A percentile compares a stretch with the other conserved stretches of the same genome.
Evolutionary conservation across 2,113 vertebrate species (phyloP).

Genomic region (Podocnemis expansa): DNA sequence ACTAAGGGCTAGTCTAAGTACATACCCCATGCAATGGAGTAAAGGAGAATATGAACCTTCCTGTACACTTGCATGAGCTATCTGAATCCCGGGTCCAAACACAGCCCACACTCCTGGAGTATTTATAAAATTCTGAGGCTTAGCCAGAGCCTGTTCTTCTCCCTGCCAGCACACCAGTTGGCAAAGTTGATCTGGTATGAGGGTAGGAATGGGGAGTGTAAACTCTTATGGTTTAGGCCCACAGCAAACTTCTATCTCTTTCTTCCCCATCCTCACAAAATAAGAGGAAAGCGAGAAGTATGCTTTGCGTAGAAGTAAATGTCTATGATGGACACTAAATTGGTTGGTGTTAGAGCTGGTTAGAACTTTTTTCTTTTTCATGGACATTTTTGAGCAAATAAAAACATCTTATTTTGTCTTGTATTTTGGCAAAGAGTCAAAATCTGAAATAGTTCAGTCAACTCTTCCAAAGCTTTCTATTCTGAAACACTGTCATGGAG

Average conservation of each 20-base stretch:
- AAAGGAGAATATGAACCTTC: neutral
- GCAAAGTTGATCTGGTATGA: neutral
- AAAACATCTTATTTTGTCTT: neutral
- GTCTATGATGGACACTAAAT: neutral
- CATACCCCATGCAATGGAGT: fast-evolving
- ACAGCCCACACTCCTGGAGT: fast-evolving
- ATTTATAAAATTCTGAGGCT: neutral
- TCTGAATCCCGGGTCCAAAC: fast-evolving
- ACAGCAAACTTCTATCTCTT: neutral
- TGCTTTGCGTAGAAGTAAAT: neutral
- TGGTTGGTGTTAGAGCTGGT: neutral
- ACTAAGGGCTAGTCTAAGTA: neutral
- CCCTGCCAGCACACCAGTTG: neutral
- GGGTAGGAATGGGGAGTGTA: fast-evolving
- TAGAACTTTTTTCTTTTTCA: neutral
- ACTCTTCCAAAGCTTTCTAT: neutral
- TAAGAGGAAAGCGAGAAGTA: neutral
- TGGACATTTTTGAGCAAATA: neutral
- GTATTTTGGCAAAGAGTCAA: neutral
- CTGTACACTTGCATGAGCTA: neutral
- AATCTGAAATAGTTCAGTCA: neutral
- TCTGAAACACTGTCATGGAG: neutral
- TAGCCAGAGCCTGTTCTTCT: fast-evolving
- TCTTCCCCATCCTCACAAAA: neutral
- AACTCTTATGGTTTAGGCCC: neutral